Evolutionary conservation across 2,888 invertebrate species (phyloP).

Genomic region (Eucera pruinosa): DNA sequence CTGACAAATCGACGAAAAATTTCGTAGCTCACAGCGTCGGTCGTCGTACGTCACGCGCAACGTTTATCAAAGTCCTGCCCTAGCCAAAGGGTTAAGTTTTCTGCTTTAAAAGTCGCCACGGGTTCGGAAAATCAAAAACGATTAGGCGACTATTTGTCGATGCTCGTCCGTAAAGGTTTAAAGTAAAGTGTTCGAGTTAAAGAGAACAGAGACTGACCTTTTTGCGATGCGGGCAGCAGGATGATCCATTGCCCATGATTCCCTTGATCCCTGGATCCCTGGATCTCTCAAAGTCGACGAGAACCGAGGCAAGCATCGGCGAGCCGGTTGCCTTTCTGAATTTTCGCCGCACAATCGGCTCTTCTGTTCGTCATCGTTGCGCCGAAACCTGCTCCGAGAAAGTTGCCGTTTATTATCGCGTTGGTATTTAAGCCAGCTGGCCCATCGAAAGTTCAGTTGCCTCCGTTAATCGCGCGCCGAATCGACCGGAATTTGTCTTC

Average conservation of each 20-base stretch:
- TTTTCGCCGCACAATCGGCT: slow-evolving; percentile 41
- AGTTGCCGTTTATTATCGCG: slow-evolving; percentile 55
- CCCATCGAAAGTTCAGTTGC: slow-evolving; percentile 23
- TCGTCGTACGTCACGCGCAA: too few relatives aligned
- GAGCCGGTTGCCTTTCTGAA: slow-evolving; percentile 31
- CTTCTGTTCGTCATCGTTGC: slow-evolving; percentile 53
- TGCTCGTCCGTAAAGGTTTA: too few relatives aligned
- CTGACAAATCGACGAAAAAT: too few relatives aligned
- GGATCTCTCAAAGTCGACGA: neutral
- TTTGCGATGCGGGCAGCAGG: slow-evolving; percentile 65
- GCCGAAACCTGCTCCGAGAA: slow-evolving; percentile 63
- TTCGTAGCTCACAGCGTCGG: too few relatives aligned
- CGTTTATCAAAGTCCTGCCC: too few relatives aligned
- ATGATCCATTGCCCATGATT: slow-evolving; percentile 64
- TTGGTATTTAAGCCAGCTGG: slow-evolving; percentile 47
- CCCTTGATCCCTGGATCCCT: slow-evolving; percentile 14
- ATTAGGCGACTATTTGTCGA: too few relatives aligned
- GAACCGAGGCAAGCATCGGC: slow-evolving; percentile 6
- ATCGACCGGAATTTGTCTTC: neutral
- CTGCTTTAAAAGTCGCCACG: too few relatives aligned
- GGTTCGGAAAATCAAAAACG: too few relatives aligned
- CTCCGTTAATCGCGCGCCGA: slow-evolving; percentile 1
- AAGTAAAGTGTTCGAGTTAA: too few relatives aligned
- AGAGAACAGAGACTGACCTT: slow-evolving; percentile 48
- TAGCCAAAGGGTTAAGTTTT: too few relatives aligned